A percentile compares a stretch with the other conserved stretches of the same genome.
These are phyloP conservation scores for Trypoxylus dichotomus DNA, from an alignment of 1,140 invertebrate species.

Conservation along the genomic window DNA sequence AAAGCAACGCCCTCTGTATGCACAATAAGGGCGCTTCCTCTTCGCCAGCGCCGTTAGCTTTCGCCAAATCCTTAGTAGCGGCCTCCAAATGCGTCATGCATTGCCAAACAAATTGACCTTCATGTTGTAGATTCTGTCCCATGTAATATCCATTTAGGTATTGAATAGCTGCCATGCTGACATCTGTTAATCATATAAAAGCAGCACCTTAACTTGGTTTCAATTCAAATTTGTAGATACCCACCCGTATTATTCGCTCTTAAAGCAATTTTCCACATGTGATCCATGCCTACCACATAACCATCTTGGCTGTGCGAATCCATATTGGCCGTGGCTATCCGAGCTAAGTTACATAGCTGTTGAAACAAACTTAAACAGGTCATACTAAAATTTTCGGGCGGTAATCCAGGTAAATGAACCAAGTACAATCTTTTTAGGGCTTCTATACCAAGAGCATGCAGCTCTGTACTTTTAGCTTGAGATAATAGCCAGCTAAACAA, in stretches of 20 bases:
- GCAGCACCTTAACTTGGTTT: neutral
- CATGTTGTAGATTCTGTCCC: slow-evolving; percentile 84
- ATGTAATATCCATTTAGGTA: slow-evolving; percentile 93
- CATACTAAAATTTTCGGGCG: slow-evolving; percentile 88
- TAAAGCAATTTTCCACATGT: slow-evolving; percentile 91
- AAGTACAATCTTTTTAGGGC: slow-evolving; percentile 85
- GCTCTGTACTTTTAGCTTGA: slow-evolving; percentile 87
- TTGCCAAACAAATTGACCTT: slow-evolving; percentile 87
- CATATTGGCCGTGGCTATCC: slow-evolving; percentile 64
- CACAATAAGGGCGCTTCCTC: slow-evolving; percentile 79
- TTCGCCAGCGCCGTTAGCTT: slow-evolving; percentile 51
- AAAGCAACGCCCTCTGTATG: slow-evolving; percentile 83
- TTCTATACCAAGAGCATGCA: slow-evolving; percentile 85
- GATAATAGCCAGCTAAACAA: slow-evolving; percentile 89
- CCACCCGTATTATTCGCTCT: slow-evolving; percentile 78
- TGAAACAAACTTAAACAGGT: slow-evolving; percentile 88
- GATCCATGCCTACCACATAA: slow-evolving; percentile 83
- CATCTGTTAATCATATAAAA: slow-evolving; percentile 60
- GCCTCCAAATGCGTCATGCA: slow-evolving; percentile 88
- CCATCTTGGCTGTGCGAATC: slow-evolving; percentile 53
- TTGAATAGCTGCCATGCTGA: slow-evolving; percentile 91
- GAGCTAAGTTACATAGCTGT: slow-evolving; percentile 83
- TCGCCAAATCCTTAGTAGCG: slow-evolving; percentile 72
- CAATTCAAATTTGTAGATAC: neutral
- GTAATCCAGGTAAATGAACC: slow-evolving; percentile 83